Evolutionary conservation across 2,113 vertebrate genomes (phyloP).

Genomic region (Carlito syrichta): DNA sequence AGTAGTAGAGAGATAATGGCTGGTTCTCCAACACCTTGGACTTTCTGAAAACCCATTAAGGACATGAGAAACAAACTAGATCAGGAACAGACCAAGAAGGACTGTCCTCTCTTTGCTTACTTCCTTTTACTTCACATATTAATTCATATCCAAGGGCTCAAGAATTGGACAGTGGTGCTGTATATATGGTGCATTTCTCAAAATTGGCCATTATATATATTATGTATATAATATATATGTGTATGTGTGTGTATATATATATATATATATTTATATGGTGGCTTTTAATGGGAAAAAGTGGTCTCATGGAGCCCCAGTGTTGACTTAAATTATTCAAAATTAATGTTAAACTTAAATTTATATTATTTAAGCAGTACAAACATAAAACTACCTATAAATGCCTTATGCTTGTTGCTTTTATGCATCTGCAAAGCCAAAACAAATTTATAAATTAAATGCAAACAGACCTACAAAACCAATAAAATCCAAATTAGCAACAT

Average conservation of each 20-base stretch:
- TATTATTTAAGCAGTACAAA: slow-evolving; percentile 16
- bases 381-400: slow-evolving; percentile 31
- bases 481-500: slow-evolving; percentile 52
- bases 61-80: background rate
- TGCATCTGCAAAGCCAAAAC: background rate
- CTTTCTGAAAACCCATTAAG: background rate
- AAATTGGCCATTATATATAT: background rate
- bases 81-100: background rate
- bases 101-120: background rate
- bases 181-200: accelerated
- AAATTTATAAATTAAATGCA: slow-evolving; percentile 37
- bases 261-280: background rate
- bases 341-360: slow-evolving; percentile 32
- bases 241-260: background rate
- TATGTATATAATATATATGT: no score
- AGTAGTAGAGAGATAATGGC: background rate
- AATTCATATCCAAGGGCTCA: background rate
- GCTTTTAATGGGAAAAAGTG: background rate
- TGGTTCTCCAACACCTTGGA: background rate
- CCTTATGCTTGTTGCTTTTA: background rate
- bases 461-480: slow-evolving; percentile 54
- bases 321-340: slow-evolving; percentile 1
- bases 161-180: background rate
- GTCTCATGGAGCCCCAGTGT: background rate
- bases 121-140: background rate